Evolutionary conservation across 1,140 invertebrate genomes (phyloP).

Genomic region (Drosophila equinoxialis): DNA sequence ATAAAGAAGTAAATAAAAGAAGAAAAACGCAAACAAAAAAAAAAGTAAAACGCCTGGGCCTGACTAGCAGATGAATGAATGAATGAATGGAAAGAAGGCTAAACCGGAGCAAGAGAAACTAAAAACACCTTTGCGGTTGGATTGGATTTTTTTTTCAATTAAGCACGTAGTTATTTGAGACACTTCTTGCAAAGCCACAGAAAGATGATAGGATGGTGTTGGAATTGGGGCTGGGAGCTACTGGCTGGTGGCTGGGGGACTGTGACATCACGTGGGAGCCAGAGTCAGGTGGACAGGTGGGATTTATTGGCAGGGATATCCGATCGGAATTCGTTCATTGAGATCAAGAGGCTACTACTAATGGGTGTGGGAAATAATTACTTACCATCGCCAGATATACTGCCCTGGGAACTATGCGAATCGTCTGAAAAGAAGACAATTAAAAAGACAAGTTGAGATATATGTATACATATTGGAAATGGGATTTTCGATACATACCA

Average conservation of each 20-base stretch:
- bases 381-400: slow-evolving; percentile 79
- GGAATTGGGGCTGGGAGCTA: slow-evolving; percentile 11
- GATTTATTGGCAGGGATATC: slow-evolving; percentile 8
- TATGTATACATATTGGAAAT: background rate
- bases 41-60: slow-evolving; percentile 2
- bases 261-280: slow-evolving; percentile 15
- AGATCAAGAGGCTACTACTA: background rate
- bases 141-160: slow-evolving; percentile 63
- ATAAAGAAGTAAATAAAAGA: slow-evolving; percentile 12
- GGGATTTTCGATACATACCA: slow-evolving; percentile 40
- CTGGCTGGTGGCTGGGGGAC: slow-evolving; percentile 3
- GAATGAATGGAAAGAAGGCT: slow-evolving; percentile 15
- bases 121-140: slow-evolving; percentile 59
- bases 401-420: slow-evolving; percentile 78
- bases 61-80: slow-evolving; percentile 21
- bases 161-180: slow-evolving; percentile 56
- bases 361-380: background rate
- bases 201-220: slow-evolving; percentile 47
- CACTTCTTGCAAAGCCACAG: slow-evolving; percentile 51
- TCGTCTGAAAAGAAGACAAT: slow-evolving; percentile 60
- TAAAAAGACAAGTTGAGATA: background rate
- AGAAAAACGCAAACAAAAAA: slow-evolving; percentile 14
- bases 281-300: slow-evolving; percentile 8
- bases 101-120: slow-evolving; percentile 33
- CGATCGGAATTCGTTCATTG: background rate